Conservation (phyloP, 2,888 invertebrate species). For the Hydroisotoma schaefferi region DNA sequence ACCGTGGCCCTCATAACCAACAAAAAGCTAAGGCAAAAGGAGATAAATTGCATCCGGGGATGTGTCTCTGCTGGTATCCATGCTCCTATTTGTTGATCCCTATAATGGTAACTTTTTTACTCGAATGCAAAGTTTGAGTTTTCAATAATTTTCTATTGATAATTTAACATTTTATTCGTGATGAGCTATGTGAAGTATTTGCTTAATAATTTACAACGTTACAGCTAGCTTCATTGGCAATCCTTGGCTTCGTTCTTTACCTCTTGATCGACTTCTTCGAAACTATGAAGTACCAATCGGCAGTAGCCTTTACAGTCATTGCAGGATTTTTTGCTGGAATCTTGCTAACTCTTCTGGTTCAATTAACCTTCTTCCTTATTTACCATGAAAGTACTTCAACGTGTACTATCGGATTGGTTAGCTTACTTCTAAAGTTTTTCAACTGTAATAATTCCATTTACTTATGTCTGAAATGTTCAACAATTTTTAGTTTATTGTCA, state of each 20-base stretch:
- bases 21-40: too few species aligned
- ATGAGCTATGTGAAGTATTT: too few species aligned
- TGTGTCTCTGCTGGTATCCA: not conserved
- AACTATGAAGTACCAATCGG: not conserved
- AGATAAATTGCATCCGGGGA: not conserved
- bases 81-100: not conserved
- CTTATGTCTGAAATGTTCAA: not conserved
- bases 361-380: constrained; percentile 19
- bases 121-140: too few species aligned
- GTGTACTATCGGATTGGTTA: constrained; percentile 18
- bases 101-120: not conserved
- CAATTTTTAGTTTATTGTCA: not conserved
- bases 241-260: not conserved
- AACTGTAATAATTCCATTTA: not conserved
- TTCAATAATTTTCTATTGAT: not conserved
- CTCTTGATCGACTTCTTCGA: not conserved
- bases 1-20: too few species aligned
- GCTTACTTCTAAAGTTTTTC: not conserved
- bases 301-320: not conserved
- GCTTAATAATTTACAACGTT: too few species aligned
- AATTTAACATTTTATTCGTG: not conserved
- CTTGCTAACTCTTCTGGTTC: constrained; percentile 13
- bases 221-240: too few species aligned
- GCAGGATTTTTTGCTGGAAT: not conserved
- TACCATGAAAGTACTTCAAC: constrained; percentile 13